Evolutionary conservation across 2,888 invertebrate genomes (phyloP), one percentile per base, ranked within the genome.

Genomic region (Tillus elongatus): DNA sequence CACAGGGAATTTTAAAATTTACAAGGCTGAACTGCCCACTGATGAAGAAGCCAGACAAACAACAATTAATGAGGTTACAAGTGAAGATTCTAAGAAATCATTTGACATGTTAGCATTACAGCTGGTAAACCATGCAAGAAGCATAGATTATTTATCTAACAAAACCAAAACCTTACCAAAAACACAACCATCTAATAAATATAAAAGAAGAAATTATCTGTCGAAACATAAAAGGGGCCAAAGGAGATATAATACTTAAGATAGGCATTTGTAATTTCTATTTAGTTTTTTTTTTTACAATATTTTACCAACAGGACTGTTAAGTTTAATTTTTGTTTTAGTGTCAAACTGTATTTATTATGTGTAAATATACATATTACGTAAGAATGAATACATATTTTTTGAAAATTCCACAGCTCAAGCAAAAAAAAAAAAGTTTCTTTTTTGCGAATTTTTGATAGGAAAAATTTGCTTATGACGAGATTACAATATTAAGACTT

Each of bases 101-200:
- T 58, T 63, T 29, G 57, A 64, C 43, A 52, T 58, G 36, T 40
- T 64, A 13, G 61, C 66, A 2, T 43, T 61, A 36, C 61, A 64
- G 29, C 52, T 69, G 31, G 52, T 68, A 1, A 62, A 65, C 45
- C 64, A 69, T 51, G 68, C 64, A 4, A 57, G 58, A 51, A 53
- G 56, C 29, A 56, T 61, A 24, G 54, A 58, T 38, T 58, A 56
- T 44, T 43, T 61, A 16, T 50, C 47, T 34, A 42, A 31, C 32
- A 54, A 51, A 43, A 33, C 32, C 4, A 37, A 42, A 38, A 39
- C 35, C 37, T 12, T 31, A 26, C 2, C 12, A 44, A 46, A 37
- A 44, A 37, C 35, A 30, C 38, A 13, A 39, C 29, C 3, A 30
- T n/a, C n/a, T 36, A 8, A 49, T 41, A 42, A 45, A 19, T 19